Base-by-base conservation (phyloP, 2,888 invertebrate genomes). In the Seladonia tumulorum region DNA sequence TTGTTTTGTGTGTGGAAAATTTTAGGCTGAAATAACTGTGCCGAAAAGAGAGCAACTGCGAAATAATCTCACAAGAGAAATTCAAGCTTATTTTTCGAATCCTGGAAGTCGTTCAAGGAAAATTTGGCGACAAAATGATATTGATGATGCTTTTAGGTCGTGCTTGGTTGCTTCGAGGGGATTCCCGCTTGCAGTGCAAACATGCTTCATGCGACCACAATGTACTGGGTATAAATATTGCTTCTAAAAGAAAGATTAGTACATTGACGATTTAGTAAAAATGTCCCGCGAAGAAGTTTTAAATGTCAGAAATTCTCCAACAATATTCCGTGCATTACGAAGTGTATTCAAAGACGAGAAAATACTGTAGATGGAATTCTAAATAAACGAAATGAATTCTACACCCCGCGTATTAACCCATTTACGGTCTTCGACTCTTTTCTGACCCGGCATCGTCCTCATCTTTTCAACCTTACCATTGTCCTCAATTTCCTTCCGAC, bases 401-500 rank as follows among this genome's bases (percentile, higher is more conserved):
- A 29, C 18, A 18, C 66, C 16, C 1, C 18, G 35, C 18, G 8
- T 35, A 66, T 66, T 66, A 66, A 66, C 35, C 66, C 8, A 66
- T 35, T 35, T 66, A 66, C 29, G 18, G 29, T 3, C 18, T 66
- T 66, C 18, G 66, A 14, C 35, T 66, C 29, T 29, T 29, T 16
- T 18, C 35, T 14, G 35, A 35, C 7, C 35, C 66, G 35, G 35
- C 35, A 29, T 7, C 66, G 29, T 35, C 8, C 16, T 66, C 66
- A 66, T 66, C 66, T 66, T 66, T 14, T 25, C 60, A 60, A 60
- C 16, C 35, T 18, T 29, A 35, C 29, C 35, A 35, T 66, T 66
- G 66, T 66, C 66, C 66, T 29, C 35, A 18, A 66, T 35, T 66
- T 66, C 66, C 35, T 66, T 66, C 66, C 66, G 47, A 35, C 25